Evolutionary conservation across 2,888 invertebrate species (phyloP).

Genomic region (Tetrapedia diversipes): DNA sequence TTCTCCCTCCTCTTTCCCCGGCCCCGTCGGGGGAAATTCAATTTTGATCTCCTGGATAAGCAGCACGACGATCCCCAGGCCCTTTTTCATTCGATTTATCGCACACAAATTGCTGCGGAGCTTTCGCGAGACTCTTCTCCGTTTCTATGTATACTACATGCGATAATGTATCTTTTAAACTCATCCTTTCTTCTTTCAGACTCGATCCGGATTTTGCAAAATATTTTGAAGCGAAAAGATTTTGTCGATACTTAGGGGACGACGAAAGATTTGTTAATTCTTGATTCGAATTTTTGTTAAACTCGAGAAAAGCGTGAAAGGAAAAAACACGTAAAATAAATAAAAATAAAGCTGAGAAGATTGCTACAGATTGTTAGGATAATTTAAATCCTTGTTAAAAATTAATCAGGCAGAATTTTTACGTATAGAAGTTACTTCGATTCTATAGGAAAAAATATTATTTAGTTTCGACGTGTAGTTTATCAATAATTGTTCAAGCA

Average conservation of each 20-base stretch:
- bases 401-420: neutral
- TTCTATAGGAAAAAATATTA: too few relatives aligned
- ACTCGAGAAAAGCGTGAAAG: neutral
- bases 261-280: conserved; percentile 11
- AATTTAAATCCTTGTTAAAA: conserved; percentile 1
- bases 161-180: neutral
- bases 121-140: neutral
- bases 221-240: too few relatives aligned
- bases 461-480: neutral
- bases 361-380: neutral
- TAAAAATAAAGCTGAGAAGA: conserved; percentile 1
- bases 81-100: conserved; percentile 16
- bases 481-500: neutral
- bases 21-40: conserved; percentile 28
- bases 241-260: neutral
- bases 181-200: too few relatives aligned
- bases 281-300: conserved; percentile 15
- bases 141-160: neutral
- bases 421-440: neutral
- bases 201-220: too few relatives aligned
- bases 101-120: conserved; percentile 19
- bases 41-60: conserved; percentile 40
- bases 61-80: conserved; percentile 3
- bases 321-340: conserved; percentile 4
- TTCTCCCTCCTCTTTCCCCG: neutral